These are phyloP conservation scores for Epinephelus cyanopodus DNA, from an alignment of 2,113 vertebrate species.

Conservation along the genomic window DNA sequence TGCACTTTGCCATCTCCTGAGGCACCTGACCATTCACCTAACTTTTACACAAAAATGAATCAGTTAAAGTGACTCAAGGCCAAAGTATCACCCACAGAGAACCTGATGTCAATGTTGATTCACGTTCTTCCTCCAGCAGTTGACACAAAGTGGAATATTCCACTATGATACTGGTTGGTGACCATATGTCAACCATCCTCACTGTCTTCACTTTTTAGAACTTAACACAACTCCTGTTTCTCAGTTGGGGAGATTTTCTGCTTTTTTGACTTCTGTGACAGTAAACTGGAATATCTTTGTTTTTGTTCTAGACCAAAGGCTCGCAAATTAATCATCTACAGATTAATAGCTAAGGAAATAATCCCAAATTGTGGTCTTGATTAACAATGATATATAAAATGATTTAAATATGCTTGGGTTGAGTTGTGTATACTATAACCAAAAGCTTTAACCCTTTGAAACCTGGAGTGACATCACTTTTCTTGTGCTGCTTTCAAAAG, in stretches of 20 bases:
- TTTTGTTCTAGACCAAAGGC: too few species aligned
- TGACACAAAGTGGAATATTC: background rate
- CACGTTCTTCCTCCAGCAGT: background rate
- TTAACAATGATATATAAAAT: background rate
- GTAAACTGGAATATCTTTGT: too few species aligned
- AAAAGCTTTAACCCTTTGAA: background rate
- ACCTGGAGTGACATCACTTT: too few species aligned
- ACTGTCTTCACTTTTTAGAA: background rate
- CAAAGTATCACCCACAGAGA: background rate
- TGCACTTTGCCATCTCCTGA: constrained; percentile 1
- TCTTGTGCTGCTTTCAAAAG: too few species aligned
- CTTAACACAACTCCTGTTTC: background rate
- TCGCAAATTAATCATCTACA: too few species aligned
- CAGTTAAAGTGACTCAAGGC: background rate
- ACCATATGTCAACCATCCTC: too few species aligned
- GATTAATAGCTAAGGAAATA: background rate
- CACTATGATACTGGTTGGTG: background rate
- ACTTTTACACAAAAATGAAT: constrained; percentile 23
- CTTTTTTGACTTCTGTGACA: too few species aligned
- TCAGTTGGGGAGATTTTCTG: too few species aligned
- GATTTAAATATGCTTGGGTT: background rate
- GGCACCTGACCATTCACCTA: constrained; percentile 23
- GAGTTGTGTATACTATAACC: too few species aligned
- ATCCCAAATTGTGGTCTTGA: too few species aligned
- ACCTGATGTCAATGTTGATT: background rate